phyloP scores from a whole-genome alignment of 2,797 vertebrate genomes.

The Moxostoma hubbsi region DNA sequence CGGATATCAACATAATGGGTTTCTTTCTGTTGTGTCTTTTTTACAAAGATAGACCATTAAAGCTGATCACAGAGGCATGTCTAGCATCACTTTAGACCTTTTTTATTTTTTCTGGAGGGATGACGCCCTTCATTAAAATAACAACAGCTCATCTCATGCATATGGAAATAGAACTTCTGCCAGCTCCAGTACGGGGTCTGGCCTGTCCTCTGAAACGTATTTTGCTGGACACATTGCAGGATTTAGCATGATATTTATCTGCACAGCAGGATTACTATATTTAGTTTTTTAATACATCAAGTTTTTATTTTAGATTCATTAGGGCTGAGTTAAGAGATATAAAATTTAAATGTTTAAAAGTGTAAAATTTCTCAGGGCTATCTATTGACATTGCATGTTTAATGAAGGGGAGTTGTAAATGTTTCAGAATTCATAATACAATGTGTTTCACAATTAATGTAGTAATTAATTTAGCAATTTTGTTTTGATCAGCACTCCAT shows the following conservation, averaged over 20 bases:
- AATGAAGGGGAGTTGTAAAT: no score
- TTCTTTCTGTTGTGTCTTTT: constrained; percentile 65
- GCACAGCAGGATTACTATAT: background rate
- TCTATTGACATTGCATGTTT: no score
- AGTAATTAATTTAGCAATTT: no score
- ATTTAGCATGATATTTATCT: constrained; percentile 41
- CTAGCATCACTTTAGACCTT: constrained; percentile 66
- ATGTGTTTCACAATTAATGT: no score
- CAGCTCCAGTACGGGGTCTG: constrained; percentile 15
- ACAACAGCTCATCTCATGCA: constrained; percentile 67
- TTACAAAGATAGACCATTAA: constrained; percentile 73
- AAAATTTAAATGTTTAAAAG: no score
- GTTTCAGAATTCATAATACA: no score
- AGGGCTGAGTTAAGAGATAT: no score
- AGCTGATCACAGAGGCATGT: constrained; percentile 73
- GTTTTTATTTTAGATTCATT: no score
- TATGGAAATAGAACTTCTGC: constrained; percentile 62
- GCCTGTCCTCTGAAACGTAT: constrained; percentile 44
- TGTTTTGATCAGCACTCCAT: background rate
- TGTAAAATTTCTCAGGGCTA: no score
- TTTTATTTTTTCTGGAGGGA: constrained; percentile 66
- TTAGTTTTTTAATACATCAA: no score
- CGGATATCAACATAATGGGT: constrained; percentile 69
- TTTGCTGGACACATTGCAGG: constrained; percentile 52
- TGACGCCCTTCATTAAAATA: constrained; percentile 68